These are phyloP conservation scores for Mirza zaza DNA, from an alignment of 2,113 vertebrate species.

Conservation along the genomic window DNA sequence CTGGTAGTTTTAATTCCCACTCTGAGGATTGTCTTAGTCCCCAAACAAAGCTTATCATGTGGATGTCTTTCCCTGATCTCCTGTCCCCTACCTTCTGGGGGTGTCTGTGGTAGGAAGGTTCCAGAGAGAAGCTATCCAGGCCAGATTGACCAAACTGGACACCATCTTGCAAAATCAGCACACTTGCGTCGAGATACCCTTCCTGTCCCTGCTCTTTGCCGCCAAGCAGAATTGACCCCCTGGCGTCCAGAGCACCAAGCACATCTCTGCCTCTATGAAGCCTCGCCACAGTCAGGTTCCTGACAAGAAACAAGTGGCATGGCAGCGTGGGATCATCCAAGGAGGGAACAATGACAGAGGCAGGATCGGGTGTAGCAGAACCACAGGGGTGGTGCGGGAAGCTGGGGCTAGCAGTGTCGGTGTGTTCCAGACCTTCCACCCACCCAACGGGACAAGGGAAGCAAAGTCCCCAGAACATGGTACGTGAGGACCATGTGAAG, in stretches of 20 bases:
- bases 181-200: background rate
- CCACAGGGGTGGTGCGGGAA: fast-evolving
- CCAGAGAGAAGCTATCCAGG: background rate
- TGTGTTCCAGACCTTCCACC: fast-evolving
- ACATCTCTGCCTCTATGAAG: background rate
- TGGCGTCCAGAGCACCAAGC: background rate
- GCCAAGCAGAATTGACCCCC: background rate
- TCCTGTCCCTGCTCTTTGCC: background rate
- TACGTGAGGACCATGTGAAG: background rate
- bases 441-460: fast-evolving
- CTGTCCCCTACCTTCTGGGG: background rate
- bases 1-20: background rate
- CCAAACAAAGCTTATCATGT: background rate
- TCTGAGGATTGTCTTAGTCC: background rate
- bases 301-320: background rate
- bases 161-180: background rate
- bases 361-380: fast-evolving
- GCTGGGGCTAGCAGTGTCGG: fast-evolving
- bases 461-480: background rate
- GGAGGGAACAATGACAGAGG: background rate
- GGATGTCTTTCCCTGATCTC: background rate
- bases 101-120: background rate
- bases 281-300: background rate
- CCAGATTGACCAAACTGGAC: background rate
- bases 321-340: background rate